Base-by-base conservation (phyloP, 2,888 invertebrate genomes). In the Eustalomyia histrio region DNA sequence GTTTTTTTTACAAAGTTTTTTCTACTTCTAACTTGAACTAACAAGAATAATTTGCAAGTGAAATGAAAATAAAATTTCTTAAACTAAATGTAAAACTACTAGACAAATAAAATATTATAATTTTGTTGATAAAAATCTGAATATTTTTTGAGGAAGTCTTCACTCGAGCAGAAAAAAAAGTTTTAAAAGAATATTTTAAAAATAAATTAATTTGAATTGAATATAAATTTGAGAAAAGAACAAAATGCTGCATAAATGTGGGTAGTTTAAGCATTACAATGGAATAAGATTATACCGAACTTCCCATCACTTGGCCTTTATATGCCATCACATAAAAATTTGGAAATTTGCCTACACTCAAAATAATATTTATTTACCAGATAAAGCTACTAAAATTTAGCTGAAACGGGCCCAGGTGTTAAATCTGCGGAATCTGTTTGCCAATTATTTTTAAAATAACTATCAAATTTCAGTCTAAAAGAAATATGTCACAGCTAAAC, bases 31-130 rank as follows among this genome's bases (percentile, higher is more conserved):
- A 39, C 39, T 39, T 39, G 12, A 39, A 39, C 39, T 39, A 18
- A 55, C 24, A 55, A 43, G 18, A 63, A 72, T 33, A 63, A 63
- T 72, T 72, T 72, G 43, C 53, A 55, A 53, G 17, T 53, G 39
- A 53, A 61, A 61, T 24, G 24, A 12, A 53, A 39, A 6, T 17
- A 50, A 50, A 14, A 29, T 43, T 43, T 6, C 9, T 10, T 1
- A 0, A 52, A n/a, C 33, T 52, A n/a, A 18, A 35, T n/a, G 33
- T 18, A 35, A 65, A 65, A 53, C 52, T 53, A 18, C 5, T 12
- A 17, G 18, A 64, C 17, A 52, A 50, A 63, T 17, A 47, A 7
- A 64, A 52, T 33, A 17, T 33, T 18, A 61, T 7, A 52, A 52
- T 17, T 47, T 47, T 47, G 9, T 33, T 50, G 10, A 33, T 17